A percentile compares a stretch with the other conserved stretches of the same genome.
phyloP scores from a whole-genome alignment of 2,888 invertebrate species.

The Teleogryllus oceanicus region DNA sequence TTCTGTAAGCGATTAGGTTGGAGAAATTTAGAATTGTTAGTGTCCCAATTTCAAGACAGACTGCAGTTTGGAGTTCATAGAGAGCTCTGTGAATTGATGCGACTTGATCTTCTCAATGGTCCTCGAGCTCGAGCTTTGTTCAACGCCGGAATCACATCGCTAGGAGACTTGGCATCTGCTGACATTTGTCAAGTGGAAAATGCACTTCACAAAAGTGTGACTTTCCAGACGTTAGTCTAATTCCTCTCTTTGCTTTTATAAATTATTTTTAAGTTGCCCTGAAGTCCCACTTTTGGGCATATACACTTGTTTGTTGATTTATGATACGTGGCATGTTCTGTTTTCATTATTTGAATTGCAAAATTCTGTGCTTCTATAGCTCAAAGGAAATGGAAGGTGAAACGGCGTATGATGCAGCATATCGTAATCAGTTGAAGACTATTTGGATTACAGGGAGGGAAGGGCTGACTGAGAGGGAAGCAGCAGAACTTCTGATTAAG shows the following conservation, averaged over 20 bases:
- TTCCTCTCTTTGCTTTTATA: not conserved
- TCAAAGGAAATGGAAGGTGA: constrained; percentile 71
- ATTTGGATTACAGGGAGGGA: constrained; percentile 77
- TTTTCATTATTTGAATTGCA: not conserved
- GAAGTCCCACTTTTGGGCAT: no score
- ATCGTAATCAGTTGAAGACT: constrained; percentile 65
- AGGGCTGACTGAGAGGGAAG: constrained; percentile 76
- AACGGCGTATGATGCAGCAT: constrained; percentile 59
- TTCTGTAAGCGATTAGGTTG: constrained; percentile 92
- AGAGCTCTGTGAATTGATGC: constrained; percentile 87
- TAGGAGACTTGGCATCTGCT: constrained; percentile 75
- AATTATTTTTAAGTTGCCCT: not conserved
- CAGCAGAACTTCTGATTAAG: constrained; percentile 69
- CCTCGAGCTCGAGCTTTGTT: constrained; percentile 79
- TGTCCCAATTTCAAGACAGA: constrained; percentile 90
- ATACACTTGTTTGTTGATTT: no score
- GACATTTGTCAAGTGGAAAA: constrained; percentile 67
- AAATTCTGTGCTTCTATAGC: constrained; percentile 45
- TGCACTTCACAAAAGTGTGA: constrained; percentile 70
- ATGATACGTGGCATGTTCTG: no score
- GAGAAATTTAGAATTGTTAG: constrained; percentile 81
- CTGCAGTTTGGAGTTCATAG: constrained; percentile 90
- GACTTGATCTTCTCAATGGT: constrained; percentile 77
- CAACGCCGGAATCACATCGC: constrained; percentile 72
- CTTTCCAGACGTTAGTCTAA: constrained; percentile 68